These are phyloP conservation scores for Cheilosia soror DNA, from an alignment of 2,888 invertebrate genomes.

Conservation along the genomic window DNA sequence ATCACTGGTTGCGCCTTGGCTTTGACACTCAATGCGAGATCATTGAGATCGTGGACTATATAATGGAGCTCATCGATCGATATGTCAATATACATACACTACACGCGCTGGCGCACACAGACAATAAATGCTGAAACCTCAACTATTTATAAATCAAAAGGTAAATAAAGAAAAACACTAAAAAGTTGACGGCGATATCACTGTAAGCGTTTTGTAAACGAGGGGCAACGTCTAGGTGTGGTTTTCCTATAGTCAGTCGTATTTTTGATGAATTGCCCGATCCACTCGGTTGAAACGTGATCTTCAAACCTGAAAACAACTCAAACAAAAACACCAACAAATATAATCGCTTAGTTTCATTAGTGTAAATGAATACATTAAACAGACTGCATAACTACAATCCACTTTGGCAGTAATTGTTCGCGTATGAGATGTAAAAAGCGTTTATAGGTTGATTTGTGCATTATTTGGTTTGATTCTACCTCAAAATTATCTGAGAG, in stretches of 20 bases:
- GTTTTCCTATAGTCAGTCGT: conserved; percentile 27
- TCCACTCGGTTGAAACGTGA: conserved; percentile 45
- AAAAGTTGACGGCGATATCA: neutral
- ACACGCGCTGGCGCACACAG: conserved; percentile 1
- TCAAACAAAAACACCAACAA: conserved; percentile 13
- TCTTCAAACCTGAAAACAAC: conserved; percentile 47
- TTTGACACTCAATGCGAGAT: neutral
- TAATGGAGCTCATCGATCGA: conserved; percentile 6
- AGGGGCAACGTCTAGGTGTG: neutral
- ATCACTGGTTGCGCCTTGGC: neutral
- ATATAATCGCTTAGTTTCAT: conserved; percentile 3
- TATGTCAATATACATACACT: conserved; percentile 20
- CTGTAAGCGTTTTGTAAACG: neutral
- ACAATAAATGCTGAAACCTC: neutral
- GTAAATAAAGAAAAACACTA: neutral
- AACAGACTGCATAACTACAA: conserved; percentile 23
- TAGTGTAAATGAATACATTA: conserved; percentile 25
- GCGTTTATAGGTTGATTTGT: neutral
- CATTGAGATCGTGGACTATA: neutral
- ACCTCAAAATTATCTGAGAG: neutral
- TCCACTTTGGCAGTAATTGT: neutral
- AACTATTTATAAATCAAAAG: neutral
- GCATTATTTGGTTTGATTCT: conserved; percentile 1
- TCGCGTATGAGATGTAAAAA: neutral
- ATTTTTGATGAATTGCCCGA: conserved; percentile 35